These are phyloP conservation scores for Sula dactylatra DNA, from an alignment of 2,113 vertebrate species.

Conservation along the genomic window DNA sequence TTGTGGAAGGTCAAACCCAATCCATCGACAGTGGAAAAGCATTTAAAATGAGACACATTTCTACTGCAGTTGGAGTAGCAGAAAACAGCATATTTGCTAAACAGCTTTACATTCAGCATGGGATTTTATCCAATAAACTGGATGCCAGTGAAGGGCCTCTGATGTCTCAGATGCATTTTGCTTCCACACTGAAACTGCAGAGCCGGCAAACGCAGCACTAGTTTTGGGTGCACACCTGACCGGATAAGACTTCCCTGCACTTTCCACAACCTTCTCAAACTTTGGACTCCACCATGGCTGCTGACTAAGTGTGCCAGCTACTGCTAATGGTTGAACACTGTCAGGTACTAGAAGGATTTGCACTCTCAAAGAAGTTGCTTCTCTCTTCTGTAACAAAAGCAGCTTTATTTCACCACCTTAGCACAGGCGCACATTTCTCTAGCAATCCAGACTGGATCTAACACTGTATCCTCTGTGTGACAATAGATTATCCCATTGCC, in stretches of 20 bases:
- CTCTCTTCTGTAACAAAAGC: not conserved
- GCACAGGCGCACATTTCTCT: not conserved
- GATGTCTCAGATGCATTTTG: not conserved
- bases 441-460: not conserved
- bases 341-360: not conserved
- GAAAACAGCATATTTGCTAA: not conserved
- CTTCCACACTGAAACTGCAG: not conserved
- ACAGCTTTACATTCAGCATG: not conserved
- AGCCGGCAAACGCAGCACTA: not conserved
- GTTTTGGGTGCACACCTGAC: not conserved
- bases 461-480: rapidly evolving
- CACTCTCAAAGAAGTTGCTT: not conserved
- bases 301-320: not conserved
- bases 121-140: not conserved
- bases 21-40: not conserved
- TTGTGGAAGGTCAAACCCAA: not conserved
- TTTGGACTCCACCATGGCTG: not conserved
- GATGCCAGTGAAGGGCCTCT: not conserved
- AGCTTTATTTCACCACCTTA: not conserved
- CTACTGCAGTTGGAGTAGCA: not conserved
- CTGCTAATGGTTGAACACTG: not conserved
- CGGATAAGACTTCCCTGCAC: not conserved
- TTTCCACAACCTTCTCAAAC: not conserved
- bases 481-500: not conserved
- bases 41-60: not conserved